Conservation (phyloP, 2,797 vertebrate genomes). For the Sandelia bainsii region DNA sequence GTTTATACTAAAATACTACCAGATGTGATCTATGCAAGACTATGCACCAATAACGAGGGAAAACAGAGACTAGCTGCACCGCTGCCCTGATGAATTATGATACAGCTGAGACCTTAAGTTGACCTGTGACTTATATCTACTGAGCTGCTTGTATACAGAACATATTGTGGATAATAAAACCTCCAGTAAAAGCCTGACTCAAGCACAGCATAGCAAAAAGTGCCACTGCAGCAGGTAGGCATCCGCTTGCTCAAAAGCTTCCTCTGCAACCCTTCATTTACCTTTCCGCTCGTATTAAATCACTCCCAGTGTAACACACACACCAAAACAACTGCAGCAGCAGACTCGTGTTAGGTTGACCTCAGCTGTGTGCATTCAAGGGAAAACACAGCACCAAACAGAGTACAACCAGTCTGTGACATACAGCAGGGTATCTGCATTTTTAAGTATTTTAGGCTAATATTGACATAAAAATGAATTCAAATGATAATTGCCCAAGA, state of each 20-base stretch:
- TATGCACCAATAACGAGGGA: constrained; percentile 35
- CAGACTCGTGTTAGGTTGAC: constrained; percentile 16
- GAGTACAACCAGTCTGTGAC: constrained; percentile 3
- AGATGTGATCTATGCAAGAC: constrained; percentile 16
- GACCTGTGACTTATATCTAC: constrained; percentile 50
- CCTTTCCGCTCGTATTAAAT: constrained; percentile 64
- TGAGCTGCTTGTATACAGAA: constrained; percentile 54
- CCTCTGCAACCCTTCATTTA: constrained; percentile 57
- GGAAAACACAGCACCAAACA: not conserved
- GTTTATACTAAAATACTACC: constrained; percentile 25
- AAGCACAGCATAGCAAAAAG: constrained; percentile 42
- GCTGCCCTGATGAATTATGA: constrained; percentile 48
- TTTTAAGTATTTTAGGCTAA: not conserved
- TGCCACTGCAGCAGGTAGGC: constrained; percentile 51
- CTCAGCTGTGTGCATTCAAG: constrained; percentile 24
- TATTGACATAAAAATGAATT: not conserved
- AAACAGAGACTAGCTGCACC: constrained; percentile 18
- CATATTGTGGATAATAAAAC: constrained; percentile 56
- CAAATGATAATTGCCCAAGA: too few species aligned
- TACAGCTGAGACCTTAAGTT: constrained; percentile 32
- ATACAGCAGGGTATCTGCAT: not conserved
- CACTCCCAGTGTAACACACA: constrained; percentile 28
- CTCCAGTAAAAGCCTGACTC: constrained; percentile 51
- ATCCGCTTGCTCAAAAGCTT: constrained; percentile 50
- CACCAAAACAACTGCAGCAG: constrained; percentile 29